phyloP scores from a whole-genome alignment of 1,140 invertebrate genomes.

The Drosophila nannoptera region DNA sequence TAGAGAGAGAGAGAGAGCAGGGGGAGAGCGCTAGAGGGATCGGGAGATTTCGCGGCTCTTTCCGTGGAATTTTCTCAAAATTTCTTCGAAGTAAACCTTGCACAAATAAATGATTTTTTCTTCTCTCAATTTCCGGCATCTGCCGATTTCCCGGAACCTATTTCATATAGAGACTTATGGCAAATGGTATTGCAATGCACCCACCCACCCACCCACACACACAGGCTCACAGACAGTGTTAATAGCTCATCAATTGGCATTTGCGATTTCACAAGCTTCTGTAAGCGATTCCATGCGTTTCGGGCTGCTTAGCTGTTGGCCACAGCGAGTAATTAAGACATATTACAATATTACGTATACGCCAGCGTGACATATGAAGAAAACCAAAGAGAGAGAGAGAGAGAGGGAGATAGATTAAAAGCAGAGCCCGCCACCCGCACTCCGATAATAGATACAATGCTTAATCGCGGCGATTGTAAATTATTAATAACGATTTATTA shows the following conservation, averaged over 20 bases:
- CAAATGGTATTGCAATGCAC: background rate
- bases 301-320: background rate
- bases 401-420: background rate
- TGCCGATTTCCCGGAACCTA: conserved; percentile 1
- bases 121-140: background rate
- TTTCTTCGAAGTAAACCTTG: too few species aligned
- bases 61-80: too few species aligned
- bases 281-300: background rate
- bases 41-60: too few species aligned
- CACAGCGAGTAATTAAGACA: background rate
- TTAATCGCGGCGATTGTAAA: conserved; percentile 7
- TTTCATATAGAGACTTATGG: background rate
- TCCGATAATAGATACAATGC: background rate
- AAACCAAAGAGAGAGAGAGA: background rate
- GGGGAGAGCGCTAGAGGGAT: too few species aligned
- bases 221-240: background rate
- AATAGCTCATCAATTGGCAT: background rate
- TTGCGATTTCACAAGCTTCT: conserved; percentile 5
- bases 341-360: conserved; percentile 7
- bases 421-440: too few species aligned
- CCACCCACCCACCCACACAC: background rate
- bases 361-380: background rate
- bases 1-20: too few species aligned
- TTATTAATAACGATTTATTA: conserved; percentile 1
- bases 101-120: background rate